Conservation (phyloP, 2,797 vertebrate genomes). For the Pipistrellus nathusii region DNA sequence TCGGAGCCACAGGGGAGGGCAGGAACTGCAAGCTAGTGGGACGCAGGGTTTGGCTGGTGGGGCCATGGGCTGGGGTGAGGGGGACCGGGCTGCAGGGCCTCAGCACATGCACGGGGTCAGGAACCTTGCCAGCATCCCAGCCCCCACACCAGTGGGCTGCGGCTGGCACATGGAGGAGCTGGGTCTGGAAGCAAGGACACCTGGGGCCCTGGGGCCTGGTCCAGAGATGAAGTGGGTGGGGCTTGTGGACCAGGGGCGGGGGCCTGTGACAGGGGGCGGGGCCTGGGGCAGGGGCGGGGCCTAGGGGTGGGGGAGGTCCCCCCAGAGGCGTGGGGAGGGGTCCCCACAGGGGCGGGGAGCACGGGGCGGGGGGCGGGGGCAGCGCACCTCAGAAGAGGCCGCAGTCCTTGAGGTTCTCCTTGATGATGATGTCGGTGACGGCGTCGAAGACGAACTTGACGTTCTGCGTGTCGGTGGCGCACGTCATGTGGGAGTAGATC, state of each 20-base stretch:
- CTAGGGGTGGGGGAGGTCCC: neutral
- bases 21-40: neutral
- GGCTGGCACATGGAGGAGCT: neutral
- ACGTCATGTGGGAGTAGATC: conserved; percentile 99
- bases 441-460: conserved; percentile 99
- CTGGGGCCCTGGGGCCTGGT: accelerated
- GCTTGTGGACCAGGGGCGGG: neutral
- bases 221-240: neutral
- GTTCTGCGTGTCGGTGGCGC: conserved; percentile 98
- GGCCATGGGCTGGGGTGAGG: neutral
- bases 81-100: neutral
- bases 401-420: conserved; percentile 99
- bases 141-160: neutral
- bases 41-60: neutral
- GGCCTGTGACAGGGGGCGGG: neutral
- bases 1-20: neutral
- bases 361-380: neutral
- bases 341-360: neutral
- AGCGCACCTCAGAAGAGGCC: conserved; percentile 94
- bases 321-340: neutral
- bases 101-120: neutral
- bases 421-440: conserved; percentile 99
- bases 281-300: accelerated
- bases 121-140: neutral
- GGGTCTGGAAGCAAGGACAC: neutral